Evolutionary conservation across 2,888 invertebrate species (phyloP), one percentile per base, ranked within the genome.

Genomic region (Xanthia icteritia): DNA sequence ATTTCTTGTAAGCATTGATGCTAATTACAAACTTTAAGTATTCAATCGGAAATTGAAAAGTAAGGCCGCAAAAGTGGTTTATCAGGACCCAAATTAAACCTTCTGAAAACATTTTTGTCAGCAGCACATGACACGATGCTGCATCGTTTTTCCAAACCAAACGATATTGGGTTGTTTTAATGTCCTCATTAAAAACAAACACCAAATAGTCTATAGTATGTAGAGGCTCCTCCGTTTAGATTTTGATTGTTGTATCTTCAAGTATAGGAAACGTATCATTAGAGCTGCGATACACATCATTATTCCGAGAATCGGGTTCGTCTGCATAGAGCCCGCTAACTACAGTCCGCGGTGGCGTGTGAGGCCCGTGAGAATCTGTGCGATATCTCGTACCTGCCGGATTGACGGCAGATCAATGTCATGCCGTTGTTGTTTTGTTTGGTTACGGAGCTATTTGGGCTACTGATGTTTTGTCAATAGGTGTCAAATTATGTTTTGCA

Each of bases 321-420:
- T 86, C 89, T 87, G 88, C 85, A 86, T 85, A 84, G 82, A 77
- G 65, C 76, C 83, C 83, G 85, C 86, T 90, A 91, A 91, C 89
- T 89, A 86, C 85, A 81, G 89, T 77, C 87, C 81, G 82, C 77
- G 81, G 75, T 90, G 84, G 89, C 90, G 89, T 91, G 92, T 82
- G 88, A 87, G 89, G 86, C 88, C 90, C 94, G 94, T 94, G 94
- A 93, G 95, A 95, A 94, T 90, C 88, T 84, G 93, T 92, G 92
- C 92, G 91, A 94, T 93, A 93, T 93, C 91, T 91, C 90, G 87
- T 81, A 88, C 83, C 80, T 67, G 66, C 67, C 73, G 31, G 80
- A 84, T 84, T 84, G 85, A 88, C 70, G 89, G 81, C 63, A 64
- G 73, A 80, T 87, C 80, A 81, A 72, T 71, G 73, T 76, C 76